These are phyloP conservation scores for Xenopus borealis DNA, from an alignment of 2,113 vertebrate species.

Conservation along the genomic window DNA sequence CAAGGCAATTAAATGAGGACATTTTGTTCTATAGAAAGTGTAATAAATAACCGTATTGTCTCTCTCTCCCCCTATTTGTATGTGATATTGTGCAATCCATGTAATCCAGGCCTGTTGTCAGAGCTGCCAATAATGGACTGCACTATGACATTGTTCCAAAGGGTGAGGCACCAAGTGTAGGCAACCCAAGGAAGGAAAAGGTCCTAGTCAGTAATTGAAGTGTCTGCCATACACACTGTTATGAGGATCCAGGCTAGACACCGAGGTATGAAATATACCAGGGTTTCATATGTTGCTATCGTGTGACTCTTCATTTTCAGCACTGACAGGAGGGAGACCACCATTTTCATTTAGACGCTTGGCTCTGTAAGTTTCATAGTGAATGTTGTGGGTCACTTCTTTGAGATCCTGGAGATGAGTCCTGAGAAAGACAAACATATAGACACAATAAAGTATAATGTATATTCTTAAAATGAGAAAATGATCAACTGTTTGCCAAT, in stretches of 20 bases:
- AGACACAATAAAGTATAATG: not conserved
- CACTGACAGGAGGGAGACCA: slow-evolving; percentile 71
- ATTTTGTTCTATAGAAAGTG: not conserved
- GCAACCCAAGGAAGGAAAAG: not conserved
- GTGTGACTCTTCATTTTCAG: slow-evolving; percentile 70
- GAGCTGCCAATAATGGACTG: not conserved
- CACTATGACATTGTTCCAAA: not conserved
- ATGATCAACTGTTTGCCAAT: too few species aligned
- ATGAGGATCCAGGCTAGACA: not conserved
- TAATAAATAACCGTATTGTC: not conserved
- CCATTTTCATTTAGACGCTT: slow-evolving; percentile 91
- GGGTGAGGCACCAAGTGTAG: slow-evolving; percentile 47
- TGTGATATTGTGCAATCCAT: not conserved
- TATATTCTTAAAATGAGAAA: too few species aligned
- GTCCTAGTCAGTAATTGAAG: slow-evolving; percentile 17
- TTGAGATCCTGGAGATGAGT: slow-evolving; percentile 76
- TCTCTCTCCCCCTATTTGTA: not conserved
- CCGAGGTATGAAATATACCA: not conserved
- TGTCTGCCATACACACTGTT: not conserved
- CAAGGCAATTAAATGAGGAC: not conserved
- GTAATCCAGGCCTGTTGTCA: not conserved
- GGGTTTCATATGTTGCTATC: slow-evolving; percentile 84
- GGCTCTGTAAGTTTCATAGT: slow-evolving; percentile 95
- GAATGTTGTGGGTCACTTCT: slow-evolving; percentile 97
- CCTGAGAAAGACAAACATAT: slow-evolving; percentile 58